Evolutionary conservation across 2,113 vertebrate genomes (phyloP).

Genomic region (Rhabdornis inornatus): DNA sequence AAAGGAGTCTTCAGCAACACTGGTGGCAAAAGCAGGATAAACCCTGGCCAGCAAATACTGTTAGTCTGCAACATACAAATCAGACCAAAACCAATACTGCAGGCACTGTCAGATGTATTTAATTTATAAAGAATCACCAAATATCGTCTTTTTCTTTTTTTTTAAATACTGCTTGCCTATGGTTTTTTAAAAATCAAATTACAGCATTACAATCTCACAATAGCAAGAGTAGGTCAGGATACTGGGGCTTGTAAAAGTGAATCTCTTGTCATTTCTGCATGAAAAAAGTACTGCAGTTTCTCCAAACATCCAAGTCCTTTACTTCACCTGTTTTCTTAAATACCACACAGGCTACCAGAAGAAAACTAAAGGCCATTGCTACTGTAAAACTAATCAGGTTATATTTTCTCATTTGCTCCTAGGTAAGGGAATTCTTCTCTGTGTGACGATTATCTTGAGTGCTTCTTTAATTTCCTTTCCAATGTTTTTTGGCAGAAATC

Average conservation of each 20-base stretch:
- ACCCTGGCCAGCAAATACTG: not conserved
- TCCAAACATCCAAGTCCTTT: not conserved
- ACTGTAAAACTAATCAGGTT: not conserved
- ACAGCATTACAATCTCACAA: not conserved
- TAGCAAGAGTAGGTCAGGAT: not conserved
- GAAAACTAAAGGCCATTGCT: not conserved
- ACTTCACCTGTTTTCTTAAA: not conserved
- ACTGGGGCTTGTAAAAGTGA: not conserved
- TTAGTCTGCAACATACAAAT: not conserved
- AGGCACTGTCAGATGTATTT: not conserved
- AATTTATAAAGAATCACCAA: not conserved
- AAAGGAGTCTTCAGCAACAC: not conserved
- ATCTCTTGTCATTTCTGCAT: not conserved
- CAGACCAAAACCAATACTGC: not conserved
- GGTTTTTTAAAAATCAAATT: not conserved
- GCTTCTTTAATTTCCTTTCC: not conserved
- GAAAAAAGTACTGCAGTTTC: not conserved
- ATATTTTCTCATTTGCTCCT: not conserved
- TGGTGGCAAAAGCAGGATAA: not conserved
- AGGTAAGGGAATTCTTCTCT: not conserved
- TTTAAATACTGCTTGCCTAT: not conserved
- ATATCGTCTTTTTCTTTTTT: not conserved
- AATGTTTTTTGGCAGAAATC: not conserved
- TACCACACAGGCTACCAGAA: not conserved
- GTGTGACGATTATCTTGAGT: not conserved